A percentile compares a stretch with the other conserved stretches of the same genome.
Evolutionary conservation across 2,113 vertebrate genomes (phyloP).

Genomic region (Anthoscopus minutus): DNA sequence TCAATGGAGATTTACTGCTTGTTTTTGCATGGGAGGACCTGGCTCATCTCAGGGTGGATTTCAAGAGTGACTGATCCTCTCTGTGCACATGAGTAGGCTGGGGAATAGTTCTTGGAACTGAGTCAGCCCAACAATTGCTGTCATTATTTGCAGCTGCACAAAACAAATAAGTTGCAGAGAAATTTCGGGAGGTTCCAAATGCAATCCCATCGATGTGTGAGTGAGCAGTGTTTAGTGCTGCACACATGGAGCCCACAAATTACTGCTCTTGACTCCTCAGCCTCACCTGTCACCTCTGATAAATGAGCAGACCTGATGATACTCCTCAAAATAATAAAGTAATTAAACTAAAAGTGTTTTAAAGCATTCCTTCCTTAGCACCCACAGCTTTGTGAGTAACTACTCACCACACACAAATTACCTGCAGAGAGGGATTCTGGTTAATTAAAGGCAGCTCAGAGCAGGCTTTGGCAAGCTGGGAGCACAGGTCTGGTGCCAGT

Average conservation of each 20-base stretch:
- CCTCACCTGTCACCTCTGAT: not conserved
- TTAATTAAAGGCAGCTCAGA: not conserved
- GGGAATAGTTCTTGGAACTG: conserved; percentile 27
- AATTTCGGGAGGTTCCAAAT: not conserved
- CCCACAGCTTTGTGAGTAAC: not conserved
- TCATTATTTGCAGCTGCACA: conserved; percentile 47
- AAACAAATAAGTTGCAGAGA: conserved; percentile 17
- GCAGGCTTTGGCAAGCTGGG: not conserved
- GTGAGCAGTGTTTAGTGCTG: not conserved
- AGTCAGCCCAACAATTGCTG: conserved; percentile 23
- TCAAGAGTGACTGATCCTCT: not conserved
- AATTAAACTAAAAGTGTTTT: not conserved
- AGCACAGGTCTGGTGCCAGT: not conserved
- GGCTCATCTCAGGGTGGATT: not conserved
- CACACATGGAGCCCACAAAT: not conserved
- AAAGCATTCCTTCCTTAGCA: not conserved
- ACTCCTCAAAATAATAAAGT: conserved; percentile 8
- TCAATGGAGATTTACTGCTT: not conserved
- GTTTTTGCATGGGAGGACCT: not conserved
- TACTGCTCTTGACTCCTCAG: conserved; percentile 9
- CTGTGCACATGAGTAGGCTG: not conserved
- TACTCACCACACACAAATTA: not conserved
- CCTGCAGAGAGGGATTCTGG: not conserved
- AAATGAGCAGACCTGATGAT: conserved; percentile 16
- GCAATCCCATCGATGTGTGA: not conserved